phyloP scores from a whole-genome alignment of 2,888 invertebrate species.

The Chrysotoxum bicinctum region DNA sequence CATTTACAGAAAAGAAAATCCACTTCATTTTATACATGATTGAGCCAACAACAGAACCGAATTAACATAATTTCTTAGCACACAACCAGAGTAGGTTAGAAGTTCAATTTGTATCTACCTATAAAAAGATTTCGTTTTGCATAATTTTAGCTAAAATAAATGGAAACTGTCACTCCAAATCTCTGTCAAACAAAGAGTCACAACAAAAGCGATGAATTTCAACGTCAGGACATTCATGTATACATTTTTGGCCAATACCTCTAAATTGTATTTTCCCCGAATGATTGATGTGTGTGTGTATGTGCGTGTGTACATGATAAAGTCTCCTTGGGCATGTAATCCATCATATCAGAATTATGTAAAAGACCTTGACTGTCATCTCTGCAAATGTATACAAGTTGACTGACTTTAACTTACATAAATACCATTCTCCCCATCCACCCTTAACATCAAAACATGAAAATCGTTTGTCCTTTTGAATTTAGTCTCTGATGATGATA shows the following conservation, averaged over 20 bases:
- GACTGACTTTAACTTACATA: slow-evolving; percentile 7
- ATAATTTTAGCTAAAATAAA: slow-evolving; percentile 27
- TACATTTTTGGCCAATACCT: neutral
- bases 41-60: neutral
- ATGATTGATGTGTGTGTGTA: slow-evolving; percentile 26
- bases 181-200: neutral
- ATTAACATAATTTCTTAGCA: slow-evolving; percentile 6
- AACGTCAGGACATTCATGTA: neutral
- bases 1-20: neutral
- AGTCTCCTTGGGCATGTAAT: slow-evolving; percentile 50
- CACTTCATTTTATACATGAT: slow-evolving; percentile 18
- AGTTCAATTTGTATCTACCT: neutral
- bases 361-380: slow-evolving; percentile 50
- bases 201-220: too few species aligned
- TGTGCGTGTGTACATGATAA: slow-evolving; percentile 12
- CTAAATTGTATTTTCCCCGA: slow-evolving; percentile 15
- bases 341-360: slow-evolving; percentile 63
- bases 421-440: neutral
- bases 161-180: slow-evolving; percentile 27
- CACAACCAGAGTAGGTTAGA: neutral
- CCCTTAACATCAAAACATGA: slow-evolving; percentile 5
- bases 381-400: neutral
- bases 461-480: slow-evolving; percentile 25
- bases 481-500: neutral
- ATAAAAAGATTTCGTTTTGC: neutral